Evolutionary conservation across 1,140 invertebrate genomes (phyloP), one percentile per base, ranked within the genome.

Genomic region (Cydia splendana): DNA sequence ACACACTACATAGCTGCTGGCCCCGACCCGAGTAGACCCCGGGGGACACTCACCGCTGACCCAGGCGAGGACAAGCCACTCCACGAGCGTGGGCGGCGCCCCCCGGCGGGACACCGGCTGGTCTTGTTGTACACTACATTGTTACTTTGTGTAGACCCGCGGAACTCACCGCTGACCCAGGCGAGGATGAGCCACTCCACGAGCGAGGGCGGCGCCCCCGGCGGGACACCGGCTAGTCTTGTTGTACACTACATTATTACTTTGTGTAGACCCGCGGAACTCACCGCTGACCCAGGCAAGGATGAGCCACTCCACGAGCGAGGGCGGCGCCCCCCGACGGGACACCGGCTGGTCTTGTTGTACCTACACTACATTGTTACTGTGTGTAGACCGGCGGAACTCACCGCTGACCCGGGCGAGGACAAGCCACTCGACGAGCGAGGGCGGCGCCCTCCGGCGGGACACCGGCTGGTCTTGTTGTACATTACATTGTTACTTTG

Each of bases 161-260:
- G 15, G 18, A 38, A 94, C 95, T 93, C 91, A 98, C 97, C 98
- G 91, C 96, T 96, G 75, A 99, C 97, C 97, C 98, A 98, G 30
- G 97, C 95, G 53, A 98, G 93, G 76, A 99, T 98, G 53, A 98
- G 95, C 95, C 97, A 97, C 93, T 99, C 98, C 0, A 99, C 96
- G 38, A 98, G 94, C 0, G 97, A 97, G 2, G 98, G 98, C 53
- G 96, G 95, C 12, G 98, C 1, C 98, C 98, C 76, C 98, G 94
- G 83, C 98, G 97, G 0, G 96, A 97, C 65, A 96, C 95, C 69
- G 95, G 95, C 69, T 95, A 94, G 77, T 95, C 90, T 75, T 94
- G 81, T 79, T 6, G 5, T 6, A 42, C 28, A 28, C 28, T 28
- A 28, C 28, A 28, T 28, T 1, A 79, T 93, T 94, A 7, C 18